Percentiles rank a stretch among this genome's conserved stretches.
phyloP scores from a whole-genome alignment of 1,140 invertebrate species.

The Harpegnathos saltator region DNA sequence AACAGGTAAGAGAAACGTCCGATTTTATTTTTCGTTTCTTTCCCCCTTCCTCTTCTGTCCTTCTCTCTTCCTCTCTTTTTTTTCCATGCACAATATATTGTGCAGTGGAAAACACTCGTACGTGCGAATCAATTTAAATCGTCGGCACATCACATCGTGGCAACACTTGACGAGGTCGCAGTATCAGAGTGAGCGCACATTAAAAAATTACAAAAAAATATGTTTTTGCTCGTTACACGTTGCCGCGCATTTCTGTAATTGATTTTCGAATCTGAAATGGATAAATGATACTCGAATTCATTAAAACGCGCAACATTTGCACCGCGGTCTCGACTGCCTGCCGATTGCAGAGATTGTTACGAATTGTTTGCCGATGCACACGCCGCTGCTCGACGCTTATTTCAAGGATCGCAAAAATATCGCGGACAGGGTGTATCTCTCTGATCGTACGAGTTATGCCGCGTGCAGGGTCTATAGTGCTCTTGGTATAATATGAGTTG shows the following conservation, averaged over 20 bases:
- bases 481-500: constrained; percentile 33
- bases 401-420: constrained; percentile 55
- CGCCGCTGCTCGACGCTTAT: constrained; percentile 47
- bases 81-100: constrained; percentile 33
- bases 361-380: constrained; percentile 54
- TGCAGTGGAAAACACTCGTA: constrained; percentile 35
- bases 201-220: constrained; percentile 60
- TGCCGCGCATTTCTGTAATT: constrained; percentile 49
- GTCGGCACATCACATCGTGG: constrained; percentile 34
- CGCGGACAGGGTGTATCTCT: constrained; percentile 34
- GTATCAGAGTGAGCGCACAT: constrained; percentile 34
- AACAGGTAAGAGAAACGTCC: constrained; percentile 1
- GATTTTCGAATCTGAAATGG: constrained; percentile 56
- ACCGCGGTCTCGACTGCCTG: constrained; percentile 39
- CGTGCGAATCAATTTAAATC: constrained; percentile 60
- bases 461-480: constrained; percentile 13
- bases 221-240: constrained; percentile 56
- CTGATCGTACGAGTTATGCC: constrained; percentile 6
- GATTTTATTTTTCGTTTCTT: constrained; percentile 26
- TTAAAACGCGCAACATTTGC: constrained; percentile 58
- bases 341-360: constrained; percentile 58
- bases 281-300: constrained; percentile 62
- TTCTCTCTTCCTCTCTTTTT: neutral
- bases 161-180: constrained; percentile 51
- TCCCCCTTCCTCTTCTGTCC: too few relatives aligned